Conservation (phyloP, 2,797 vertebrate genomes). For the Betta splendens region DNA sequence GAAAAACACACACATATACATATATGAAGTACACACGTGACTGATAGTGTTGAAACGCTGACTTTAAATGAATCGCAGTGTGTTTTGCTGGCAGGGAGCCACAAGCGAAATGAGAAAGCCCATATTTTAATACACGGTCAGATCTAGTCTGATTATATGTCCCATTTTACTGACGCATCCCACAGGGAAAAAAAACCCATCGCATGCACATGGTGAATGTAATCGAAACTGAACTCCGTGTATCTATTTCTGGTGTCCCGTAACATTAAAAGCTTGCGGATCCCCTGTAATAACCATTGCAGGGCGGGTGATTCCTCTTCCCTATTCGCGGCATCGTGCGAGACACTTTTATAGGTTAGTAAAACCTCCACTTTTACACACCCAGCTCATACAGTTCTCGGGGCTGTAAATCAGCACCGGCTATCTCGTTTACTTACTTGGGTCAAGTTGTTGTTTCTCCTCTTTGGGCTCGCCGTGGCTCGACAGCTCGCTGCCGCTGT, state of each 20-base stretch:
- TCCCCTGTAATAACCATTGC: slow-evolving; percentile 68
- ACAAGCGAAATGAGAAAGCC: background rate
- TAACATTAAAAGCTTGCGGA: slow-evolving; percentile 46
- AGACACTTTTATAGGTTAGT: slow-evolving; percentile 99
- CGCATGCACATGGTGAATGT: background rate
- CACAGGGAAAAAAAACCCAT: background rate
- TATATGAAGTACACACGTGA: slow-evolving; percentile 2
- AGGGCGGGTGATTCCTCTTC: slow-evolving; percentile 83
- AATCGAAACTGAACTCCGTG: slow-evolving; percentile 18
- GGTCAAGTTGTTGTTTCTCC: slow-evolving; percentile 97
- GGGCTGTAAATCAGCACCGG: slow-evolving; percentile 92
- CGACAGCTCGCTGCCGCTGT: slow-evolving; percentile 86
- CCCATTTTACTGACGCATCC: background rate
- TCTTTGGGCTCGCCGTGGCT: slow-evolving; percentile 92
- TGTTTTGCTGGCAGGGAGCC: background rate
- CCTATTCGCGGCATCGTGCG: slow-evolving; percentile 85
- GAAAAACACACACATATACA: slow-evolving; percentile 36
- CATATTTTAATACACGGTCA: slow-evolving; percentile 9
- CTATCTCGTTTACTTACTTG: slow-evolving; percentile 97
- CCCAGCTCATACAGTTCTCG: slow-evolving; percentile 91
- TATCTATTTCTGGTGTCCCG: slow-evolving; percentile 36
- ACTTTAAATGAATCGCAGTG: background rate
- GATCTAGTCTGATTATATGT: background rate
- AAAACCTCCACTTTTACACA: slow-evolving; percentile 99
- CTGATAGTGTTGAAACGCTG: slow-evolving; percentile 1